These are phyloP conservation scores for Nothocercus julius DNA, from an alignment of 2,113 vertebrate genomes.

Conservation along the genomic window DNA sequence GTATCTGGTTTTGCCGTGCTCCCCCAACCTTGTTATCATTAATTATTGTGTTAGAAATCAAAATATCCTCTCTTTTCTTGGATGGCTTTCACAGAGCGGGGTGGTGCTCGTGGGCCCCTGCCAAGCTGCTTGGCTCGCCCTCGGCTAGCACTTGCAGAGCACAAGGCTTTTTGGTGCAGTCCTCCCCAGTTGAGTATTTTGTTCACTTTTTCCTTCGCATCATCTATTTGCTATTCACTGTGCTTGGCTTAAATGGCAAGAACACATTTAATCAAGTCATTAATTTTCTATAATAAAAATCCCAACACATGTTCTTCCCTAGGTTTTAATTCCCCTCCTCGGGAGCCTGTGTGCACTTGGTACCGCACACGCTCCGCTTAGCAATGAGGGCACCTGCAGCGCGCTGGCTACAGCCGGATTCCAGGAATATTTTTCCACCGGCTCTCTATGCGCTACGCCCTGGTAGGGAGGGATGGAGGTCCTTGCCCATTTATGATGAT, in stretches of 20 bases:
- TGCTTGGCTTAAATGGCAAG: conserved; percentile 41
- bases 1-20: neutral
- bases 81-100: neutral
- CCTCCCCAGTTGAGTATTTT: conserved; percentile 8
- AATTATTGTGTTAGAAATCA: neutral
- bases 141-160: conserved; percentile 23
- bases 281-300: conserved; percentile 46
- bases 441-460: neutral
- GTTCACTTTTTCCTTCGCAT: conserved; percentile 25
- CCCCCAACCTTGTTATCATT: neutral
- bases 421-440: neutral
- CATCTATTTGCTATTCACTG: conserved; percentile 16
- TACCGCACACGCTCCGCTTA: neutral
- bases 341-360: neutral
- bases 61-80: neutral
- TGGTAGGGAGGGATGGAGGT: neutral
- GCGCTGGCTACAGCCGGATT: neutral
- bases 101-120: neutral
- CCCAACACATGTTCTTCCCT: neutral
- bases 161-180: neutral
- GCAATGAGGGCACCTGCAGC: neutral
- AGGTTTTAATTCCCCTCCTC: neutral
- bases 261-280: conserved; percentile 38
- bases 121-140: neutral
- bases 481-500: neutral